A percentile compares a stretch with the other conserved stretches of the same genome.
Conservation (phyloP, 30 jellyfish, hydroid and myxozoan species). For the Cassiopea xamachana region DNA sequence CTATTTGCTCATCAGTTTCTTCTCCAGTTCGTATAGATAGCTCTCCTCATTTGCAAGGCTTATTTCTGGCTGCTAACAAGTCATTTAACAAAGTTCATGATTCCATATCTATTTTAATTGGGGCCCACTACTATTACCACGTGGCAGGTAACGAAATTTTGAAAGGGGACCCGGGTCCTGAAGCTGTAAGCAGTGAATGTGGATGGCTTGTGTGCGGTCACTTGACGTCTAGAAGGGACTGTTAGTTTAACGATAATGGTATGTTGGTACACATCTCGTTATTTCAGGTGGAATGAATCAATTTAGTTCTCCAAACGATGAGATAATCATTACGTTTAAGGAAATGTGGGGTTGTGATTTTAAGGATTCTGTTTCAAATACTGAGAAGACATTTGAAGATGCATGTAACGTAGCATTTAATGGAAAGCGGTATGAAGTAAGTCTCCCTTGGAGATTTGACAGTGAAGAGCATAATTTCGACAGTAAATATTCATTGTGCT, state of each 20-base stretch:
- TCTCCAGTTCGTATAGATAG: too few species aligned
- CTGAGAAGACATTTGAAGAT: slow-evolving; percentile 20
- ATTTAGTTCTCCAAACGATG: slow-evolving; percentile 13
- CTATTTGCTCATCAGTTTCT: too few species aligned
- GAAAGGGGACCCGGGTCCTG: background rate
- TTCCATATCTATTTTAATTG: too few species aligned
- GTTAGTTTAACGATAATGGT: background rate
- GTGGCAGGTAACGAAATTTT: background rate
- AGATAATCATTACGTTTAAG: slow-evolving; percentile 37
- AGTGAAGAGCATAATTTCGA: slow-evolving; percentile 20
- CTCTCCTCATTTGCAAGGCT: too few species aligned
- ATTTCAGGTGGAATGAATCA: slow-evolving; percentile 26
- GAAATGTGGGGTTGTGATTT: slow-evolving; percentile 29
- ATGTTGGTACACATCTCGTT: slow-evolving; percentile 31
- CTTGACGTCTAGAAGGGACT: slow-evolving; percentile 17
- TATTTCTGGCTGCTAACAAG: too few species aligned
- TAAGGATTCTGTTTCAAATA: slow-evolving; percentile 1
- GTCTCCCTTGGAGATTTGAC: slow-evolving; percentile 21
- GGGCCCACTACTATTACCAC: too few species aligned
- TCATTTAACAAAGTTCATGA: too few species aligned
- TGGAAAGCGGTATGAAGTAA: slow-evolving; percentile 38
- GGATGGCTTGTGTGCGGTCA: slow-evolving; percentile 21
- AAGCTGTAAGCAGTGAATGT: slow-evolving; percentile 15
- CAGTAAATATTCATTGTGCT: slow-evolving; percentile 30
- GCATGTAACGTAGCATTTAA: slow-evolving; percentile 7